phyloP scores from a whole-genome alignment of 1,140 invertebrate genomes.

The Coptotermes formosanus region DNA sequence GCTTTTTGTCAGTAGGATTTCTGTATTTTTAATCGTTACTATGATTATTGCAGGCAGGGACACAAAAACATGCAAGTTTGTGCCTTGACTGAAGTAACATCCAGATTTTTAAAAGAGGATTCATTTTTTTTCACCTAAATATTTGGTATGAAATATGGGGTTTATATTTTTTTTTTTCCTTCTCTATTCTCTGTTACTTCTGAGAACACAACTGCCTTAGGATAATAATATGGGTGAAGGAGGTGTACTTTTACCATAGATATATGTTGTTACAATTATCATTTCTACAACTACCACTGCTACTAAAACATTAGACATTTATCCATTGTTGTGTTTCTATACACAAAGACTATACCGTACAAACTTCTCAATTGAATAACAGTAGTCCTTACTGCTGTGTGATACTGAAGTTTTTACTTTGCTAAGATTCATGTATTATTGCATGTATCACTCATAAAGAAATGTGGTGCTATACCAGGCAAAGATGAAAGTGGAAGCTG shows the following conservation, averaged over 20 bases:
- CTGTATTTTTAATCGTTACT: not conserved
- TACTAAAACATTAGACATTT: conserved; percentile 26
- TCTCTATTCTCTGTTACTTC: conserved; percentile 13
- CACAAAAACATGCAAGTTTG: conserved; percentile 22
- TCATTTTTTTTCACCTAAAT: not conserved
- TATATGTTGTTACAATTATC: not conserved
- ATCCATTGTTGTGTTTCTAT: conserved; percentile 28
- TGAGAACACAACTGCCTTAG: conserved; percentile 30
- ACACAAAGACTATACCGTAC: conserved; percentile 10
- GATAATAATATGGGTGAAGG: conserved; percentile 30
- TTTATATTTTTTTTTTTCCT: not conserved
- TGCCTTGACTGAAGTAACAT: conserved; percentile 27
- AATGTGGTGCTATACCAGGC: conserved; percentile 23
- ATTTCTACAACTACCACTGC: too few relatives aligned
- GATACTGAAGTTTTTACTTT: conserved; percentile 11
- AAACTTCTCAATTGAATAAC: not conserved
- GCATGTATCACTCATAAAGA: not conserved
- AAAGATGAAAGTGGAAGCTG: not conserved
- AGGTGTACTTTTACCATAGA: conserved; percentile 27
- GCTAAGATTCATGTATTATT: conserved; percentile 21
- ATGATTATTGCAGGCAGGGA: conserved; percentile 11
- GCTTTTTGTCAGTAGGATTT: conserved; percentile 5
- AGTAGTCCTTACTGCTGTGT: conserved; percentile 1
- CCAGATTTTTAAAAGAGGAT: conserved; percentile 24
- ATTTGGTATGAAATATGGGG: conserved; percentile 12